Percentiles rank a stretch among this genome's conserved stretches.
These are phyloP conservation scores for Heliothis peltigera DNA, from an alignment of 2,888 invertebrate genomes.

Conservation along the genomic window DNA sequence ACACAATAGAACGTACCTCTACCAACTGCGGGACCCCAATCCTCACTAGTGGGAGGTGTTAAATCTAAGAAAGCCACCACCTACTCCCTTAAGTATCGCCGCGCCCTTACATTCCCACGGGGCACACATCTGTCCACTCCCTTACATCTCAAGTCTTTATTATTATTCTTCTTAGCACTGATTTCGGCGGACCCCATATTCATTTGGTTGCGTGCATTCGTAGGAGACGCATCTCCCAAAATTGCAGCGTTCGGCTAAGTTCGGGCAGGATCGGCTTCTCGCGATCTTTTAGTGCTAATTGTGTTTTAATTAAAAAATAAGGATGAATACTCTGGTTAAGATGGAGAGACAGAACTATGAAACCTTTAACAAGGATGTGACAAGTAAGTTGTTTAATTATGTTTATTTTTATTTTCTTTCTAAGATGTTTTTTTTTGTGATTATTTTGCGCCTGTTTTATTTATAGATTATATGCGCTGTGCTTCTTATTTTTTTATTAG, in stretches of 20 bases:
- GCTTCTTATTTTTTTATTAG: too few relatives aligned
- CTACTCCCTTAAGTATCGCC: slow-evolving; percentile 31
- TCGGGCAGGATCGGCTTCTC: slow-evolving; percentile 33
- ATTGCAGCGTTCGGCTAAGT: slow-evolving; percentile 12
- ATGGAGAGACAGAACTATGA: slow-evolving; percentile 39
- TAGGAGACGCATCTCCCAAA: slow-evolving; percentile 38
- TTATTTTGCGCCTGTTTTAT: not conserved
- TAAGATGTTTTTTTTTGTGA: not conserved
- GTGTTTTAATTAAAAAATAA: slow-evolving; percentile 15
- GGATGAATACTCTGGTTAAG: slow-evolving; percentile 39
- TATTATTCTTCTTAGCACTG: slow-evolving; percentile 42
- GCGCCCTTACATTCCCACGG: slow-evolving; percentile 48
- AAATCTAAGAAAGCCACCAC: slow-evolving; percentile 40
- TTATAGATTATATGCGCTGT: too few relatives aligned
- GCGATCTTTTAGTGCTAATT: slow-evolving; percentile 12
- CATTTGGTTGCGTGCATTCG: slow-evolving; percentile 35
- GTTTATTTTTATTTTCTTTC: not conserved
- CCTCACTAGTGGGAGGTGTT: slow-evolving; percentile 40
- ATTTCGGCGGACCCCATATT: slow-evolving; percentile 31
- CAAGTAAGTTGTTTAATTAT: slow-evolving; percentile 26
- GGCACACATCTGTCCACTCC: slow-evolving; percentile 56
- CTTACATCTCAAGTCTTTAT: slow-evolving; percentile 44
- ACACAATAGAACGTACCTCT: too few relatives aligned
- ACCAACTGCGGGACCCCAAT: not conserved
- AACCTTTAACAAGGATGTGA: slow-evolving; percentile 16